Conservation (phyloP, 2,888 invertebrate species). For the Prosapia bicincta region DNA sequence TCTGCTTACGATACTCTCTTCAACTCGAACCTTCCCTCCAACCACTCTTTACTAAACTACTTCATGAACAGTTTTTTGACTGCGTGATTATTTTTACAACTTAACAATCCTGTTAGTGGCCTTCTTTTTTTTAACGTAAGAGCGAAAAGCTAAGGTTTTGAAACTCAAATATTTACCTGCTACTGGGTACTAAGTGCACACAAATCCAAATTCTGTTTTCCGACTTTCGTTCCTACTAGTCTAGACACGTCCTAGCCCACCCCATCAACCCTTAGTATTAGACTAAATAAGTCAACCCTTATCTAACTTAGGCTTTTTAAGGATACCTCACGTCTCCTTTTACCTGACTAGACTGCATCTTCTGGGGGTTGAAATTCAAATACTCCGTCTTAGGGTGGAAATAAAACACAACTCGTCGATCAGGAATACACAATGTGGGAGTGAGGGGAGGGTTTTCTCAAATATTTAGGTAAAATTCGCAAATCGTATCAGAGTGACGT, state of each 20-base stretch:
- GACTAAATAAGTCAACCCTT: neutral
- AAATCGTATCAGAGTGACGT: neutral
- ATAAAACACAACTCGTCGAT: neutral
- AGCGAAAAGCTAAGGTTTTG: too few relatives aligned
- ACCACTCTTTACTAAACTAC: too few relatives aligned
- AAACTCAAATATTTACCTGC: too few relatives aligned
- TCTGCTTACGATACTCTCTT: too few relatives aligned
- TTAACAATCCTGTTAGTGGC: too few relatives aligned
- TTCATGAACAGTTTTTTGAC: too few relatives aligned
- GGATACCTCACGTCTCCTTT: neutral
- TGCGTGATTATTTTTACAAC: too few relatives aligned
- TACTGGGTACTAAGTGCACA: too few relatives aligned
- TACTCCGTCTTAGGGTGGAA: neutral
- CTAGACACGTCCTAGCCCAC: neutral
- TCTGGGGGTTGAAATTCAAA: neutral
- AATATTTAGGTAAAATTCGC: neutral
- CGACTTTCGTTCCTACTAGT: neutral
- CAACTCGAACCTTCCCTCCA: too few relatives aligned
- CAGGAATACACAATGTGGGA: neutral
- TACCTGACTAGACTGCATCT: neutral
- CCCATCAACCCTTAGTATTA: neutral
- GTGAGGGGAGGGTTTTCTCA: neutral
- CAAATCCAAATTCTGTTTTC: neutral
- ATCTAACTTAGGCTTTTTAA: neutral
- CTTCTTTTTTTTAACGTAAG: too few relatives aligned